Evolutionary conservation across 2,113 vertebrate genomes (phyloP).

Genomic region (Lampris megalopsis): DNA sequence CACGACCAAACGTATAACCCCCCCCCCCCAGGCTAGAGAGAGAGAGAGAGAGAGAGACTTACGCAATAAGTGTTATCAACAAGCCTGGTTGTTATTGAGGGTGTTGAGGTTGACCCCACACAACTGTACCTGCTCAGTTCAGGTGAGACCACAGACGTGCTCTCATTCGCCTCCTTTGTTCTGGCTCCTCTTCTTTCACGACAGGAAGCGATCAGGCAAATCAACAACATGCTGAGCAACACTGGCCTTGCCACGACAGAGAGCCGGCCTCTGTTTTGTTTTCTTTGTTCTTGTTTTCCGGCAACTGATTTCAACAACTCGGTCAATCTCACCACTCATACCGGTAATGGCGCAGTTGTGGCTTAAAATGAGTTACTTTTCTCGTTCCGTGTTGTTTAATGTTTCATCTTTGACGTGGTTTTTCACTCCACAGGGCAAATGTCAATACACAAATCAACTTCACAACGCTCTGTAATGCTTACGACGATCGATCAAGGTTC

Average conservation of each 20-base stretch:
- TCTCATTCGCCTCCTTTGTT: conserved; percentile 15
- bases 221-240: conserved; percentile 51
- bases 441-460: no score
- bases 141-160: conserved; percentile 74
- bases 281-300: not conserved
- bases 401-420: no score
- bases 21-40: not conserved
- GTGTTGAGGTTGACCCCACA: conserved; percentile 56
- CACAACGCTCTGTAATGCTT: not conserved
- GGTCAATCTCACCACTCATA: not conserved
- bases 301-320: not conserved
- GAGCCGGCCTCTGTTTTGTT: no score
- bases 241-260: no score
- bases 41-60: not conserved
- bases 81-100: conserved; percentile 73
- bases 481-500: not conserved
- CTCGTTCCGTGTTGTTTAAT: not conserved
- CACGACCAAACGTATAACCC: no score
- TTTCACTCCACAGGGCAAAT: no score
- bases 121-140: conserved; percentile 59
- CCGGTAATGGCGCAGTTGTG: no score
- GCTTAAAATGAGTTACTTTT: not conserved
- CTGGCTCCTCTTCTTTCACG: conserved; percentile 53
- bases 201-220: conserved; percentile 74
- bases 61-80: conserved; percentile 6